Evolutionary conservation across 1,140 invertebrate species (phyloP).

Genomic region (Cephus cinctus): DNA sequence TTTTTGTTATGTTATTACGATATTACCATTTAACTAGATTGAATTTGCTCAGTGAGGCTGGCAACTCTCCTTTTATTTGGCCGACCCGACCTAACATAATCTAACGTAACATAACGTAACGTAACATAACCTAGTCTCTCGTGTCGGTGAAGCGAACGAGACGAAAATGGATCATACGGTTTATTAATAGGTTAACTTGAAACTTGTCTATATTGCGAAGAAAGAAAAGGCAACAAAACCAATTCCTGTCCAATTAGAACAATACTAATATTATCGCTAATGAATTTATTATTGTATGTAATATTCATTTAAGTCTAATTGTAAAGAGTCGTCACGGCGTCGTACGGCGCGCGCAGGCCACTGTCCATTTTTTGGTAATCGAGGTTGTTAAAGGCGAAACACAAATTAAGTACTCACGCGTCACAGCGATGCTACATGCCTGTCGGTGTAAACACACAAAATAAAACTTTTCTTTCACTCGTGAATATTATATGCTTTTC

Average conservation of each 20-base stretch:
- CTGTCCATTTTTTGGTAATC: constrained; percentile 48
- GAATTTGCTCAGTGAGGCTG: constrained; percentile 4
- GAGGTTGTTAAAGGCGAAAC: constrained; percentile 24
- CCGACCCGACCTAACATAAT: constrained; percentile 22
- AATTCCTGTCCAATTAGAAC: constrained; percentile 53
- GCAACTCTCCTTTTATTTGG: constrained; percentile 20
- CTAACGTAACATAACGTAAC: too few relatives aligned
- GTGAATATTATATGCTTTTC: too few relatives aligned
- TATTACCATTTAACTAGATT: not conserved
- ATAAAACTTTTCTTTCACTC: constrained; percentile 22
- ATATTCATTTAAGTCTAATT: constrained; percentile 47
- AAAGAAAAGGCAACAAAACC: constrained; percentile 27
- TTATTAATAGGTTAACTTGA: too few relatives aligned
- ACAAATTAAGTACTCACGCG: constrained; percentile 17
- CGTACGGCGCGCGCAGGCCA: constrained; percentile 15
- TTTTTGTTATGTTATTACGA: constrained; percentile 14
- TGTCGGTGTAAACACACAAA: constrained; percentile 22
- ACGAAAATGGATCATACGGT: too few relatives aligned
- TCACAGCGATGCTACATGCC: constrained; percentile 31
- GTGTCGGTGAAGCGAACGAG: too few relatives aligned
- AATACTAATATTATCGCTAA: constrained; percentile 46
- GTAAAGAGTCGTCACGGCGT: constrained; percentile 30
- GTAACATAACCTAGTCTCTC: too few relatives aligned
- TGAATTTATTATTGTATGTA: constrained; percentile 43
- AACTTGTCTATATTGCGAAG: constrained; percentile 44